phyloP scores from a whole-genome alignment of 2,113 vertebrate species.

The Zosterops japonicus region DNA sequence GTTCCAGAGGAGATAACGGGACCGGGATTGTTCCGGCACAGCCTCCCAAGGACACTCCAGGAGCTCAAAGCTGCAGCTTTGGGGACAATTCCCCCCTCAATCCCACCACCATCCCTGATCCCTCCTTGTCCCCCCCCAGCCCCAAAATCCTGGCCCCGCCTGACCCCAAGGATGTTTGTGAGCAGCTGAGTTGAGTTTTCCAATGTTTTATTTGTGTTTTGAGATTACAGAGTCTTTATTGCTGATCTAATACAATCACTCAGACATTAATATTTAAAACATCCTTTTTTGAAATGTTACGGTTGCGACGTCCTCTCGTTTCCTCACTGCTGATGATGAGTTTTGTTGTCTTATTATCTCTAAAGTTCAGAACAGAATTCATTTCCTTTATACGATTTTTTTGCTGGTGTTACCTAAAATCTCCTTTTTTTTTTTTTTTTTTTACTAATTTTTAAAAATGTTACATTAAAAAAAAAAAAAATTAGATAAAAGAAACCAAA shows the following conservation, averaged over 20 bases:
- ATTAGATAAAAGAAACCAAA: neutral
- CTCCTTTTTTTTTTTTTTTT: neutral
- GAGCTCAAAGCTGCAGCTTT: neutral
- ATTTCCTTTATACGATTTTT: conserved; percentile 68
- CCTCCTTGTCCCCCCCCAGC: neutral
- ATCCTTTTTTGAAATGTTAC: conserved; percentile 78
- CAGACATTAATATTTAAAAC: conserved; percentile 88
- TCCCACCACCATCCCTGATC: accelerated
- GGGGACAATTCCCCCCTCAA: neutral
- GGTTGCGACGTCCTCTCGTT: conserved; percentile 65
- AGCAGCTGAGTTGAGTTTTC: conserved; percentile 62
- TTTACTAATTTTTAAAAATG: conserved; percentile 44
- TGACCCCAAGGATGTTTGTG: neutral
- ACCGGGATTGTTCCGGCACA: accelerated
- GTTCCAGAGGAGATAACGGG: neutral
- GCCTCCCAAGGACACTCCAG: neutral
- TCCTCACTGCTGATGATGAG: conserved; percentile 72
- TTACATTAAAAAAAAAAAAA: neutral
- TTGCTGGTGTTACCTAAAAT: conserved; percentile 87
- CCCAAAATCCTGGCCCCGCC: neutral
- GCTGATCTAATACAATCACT: conserved; percentile 97
- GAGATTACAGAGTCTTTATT: conserved; percentile 98
- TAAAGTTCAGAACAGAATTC: conserved; percentile 54
- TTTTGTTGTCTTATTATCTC: conserved; percentile 34
- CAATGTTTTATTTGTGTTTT: conserved; percentile 83